Conservation (phyloP, 2,888 invertebrate species). For the Leucozona laternaria region DNA sequence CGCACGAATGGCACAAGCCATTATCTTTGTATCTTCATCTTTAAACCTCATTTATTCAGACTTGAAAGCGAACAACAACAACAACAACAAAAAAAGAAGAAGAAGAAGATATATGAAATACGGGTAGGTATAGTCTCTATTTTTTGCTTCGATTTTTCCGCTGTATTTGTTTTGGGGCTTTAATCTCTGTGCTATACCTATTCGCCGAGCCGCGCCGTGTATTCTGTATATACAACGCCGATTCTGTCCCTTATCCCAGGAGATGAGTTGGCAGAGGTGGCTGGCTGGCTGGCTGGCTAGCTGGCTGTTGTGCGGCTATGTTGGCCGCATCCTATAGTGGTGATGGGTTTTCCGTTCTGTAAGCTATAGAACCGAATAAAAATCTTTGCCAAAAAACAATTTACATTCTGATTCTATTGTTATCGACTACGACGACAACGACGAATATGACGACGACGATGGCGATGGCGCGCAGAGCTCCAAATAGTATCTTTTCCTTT, state of each 20-base stretch:
- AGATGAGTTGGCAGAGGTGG: conserved; percentile 23
- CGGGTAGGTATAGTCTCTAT: neutral
- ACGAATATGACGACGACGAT: conserved; percentile 37
- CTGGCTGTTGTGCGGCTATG: conserved; percentile 23
- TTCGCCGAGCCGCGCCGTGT: neutral
- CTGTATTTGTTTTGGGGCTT: conserved; percentile 24
- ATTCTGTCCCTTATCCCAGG: conserved; percentile 22
- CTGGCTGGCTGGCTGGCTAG: neutral
- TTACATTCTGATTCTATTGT: conserved; percentile 74
- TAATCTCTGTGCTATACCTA: conserved; percentile 9
- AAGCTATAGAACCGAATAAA: conserved; percentile 37
- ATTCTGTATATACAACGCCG: neutral
- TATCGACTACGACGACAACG: conserved; percentile 35
- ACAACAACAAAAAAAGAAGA: neutral
- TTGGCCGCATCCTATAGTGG: conserved; percentile 12
- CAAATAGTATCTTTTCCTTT: conserved; percentile 16
- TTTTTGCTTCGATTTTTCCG: conserved; percentile 26
- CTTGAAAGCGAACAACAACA: neutral
- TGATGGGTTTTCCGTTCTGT: conserved; percentile 35
- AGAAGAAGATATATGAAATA: no score
- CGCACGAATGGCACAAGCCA: conserved; percentile 56
- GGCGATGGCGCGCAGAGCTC: conserved; percentile 51
- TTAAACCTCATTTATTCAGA: conserved; percentile 70
- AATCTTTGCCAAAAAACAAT: conserved; percentile 69
- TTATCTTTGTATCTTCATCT: conserved; percentile 69